phyloP scores from a whole-genome alignment of 2,888 invertebrate genomes.

The Hyposoter didymator region DNA sequence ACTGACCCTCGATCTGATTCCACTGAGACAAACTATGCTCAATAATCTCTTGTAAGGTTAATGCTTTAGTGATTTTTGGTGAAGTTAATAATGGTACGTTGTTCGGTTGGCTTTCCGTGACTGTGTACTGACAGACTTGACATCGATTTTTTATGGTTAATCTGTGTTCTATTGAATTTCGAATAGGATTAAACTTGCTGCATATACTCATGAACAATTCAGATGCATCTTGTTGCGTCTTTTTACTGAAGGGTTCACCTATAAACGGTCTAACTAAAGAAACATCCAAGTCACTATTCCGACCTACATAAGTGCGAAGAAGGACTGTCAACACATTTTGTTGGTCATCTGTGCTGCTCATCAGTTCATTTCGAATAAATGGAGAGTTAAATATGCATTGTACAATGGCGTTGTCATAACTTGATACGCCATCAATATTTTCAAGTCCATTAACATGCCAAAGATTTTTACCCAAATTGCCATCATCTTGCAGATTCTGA shows the following conservation, averaged over 20 bases:
- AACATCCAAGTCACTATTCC: not conserved
- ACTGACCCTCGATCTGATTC: not conserved
- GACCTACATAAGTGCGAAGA: no score
- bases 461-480: not conserved
- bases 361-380: constrained; percentile 1
- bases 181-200: not conserved
- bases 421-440: constrained; percentile 55
- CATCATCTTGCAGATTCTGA: constrained; percentile 20
- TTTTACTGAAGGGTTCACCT: not conserved
- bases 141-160: constrained; percentile 1
- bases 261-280: constrained; percentile 5
- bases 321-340: constrained; percentile 2
- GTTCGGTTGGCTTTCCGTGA: not conserved
- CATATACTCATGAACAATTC: not conserved
- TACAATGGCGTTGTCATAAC: constrained; percentile 55
- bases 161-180: not conserved
- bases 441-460: constrained; percentile 31
- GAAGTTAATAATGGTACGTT: not conserved
- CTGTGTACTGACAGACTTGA: constrained; percentile 2
- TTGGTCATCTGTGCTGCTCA: not conserved
- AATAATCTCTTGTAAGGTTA: not conserved
- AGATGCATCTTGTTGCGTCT: not conserved
- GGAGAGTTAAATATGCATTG: constrained; percentile 59
- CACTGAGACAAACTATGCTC: constrained; percentile 15
- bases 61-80: not conserved